Evolutionary conservation across 1,140 invertebrate species (phyloP), one percentile per base, ranked within the genome.

Genomic region (Telenomus remus): DNA sequence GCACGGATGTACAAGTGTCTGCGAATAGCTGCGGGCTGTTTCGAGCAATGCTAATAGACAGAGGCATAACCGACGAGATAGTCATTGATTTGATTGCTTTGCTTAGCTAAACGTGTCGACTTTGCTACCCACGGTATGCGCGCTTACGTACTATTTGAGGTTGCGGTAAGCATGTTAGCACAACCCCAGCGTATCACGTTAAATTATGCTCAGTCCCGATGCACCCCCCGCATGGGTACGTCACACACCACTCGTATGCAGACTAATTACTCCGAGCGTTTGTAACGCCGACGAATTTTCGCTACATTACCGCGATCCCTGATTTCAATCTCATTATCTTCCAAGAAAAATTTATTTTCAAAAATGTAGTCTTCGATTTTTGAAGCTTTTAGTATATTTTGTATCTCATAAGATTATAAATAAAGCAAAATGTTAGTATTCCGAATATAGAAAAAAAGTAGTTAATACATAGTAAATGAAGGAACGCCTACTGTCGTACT

Each of bases 101-200:
- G 77, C 80, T 78, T 74, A 64, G 15, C 60, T 68, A 75, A 82
- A 80, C 79, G 76, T 77, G 72, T 72, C 66, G 55, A 81, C 79
- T 82, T 75, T 81, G 39, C 61, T 71, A 80, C 81, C 76, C 74
- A 46, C 19, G 59, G 65, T 66, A 64, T 60, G 61, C 53, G 39
- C 56, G 65, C 63, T 73, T 64, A 63, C 66, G 68, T 81, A 79
- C 81, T 85, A 86, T 87, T 88, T 87, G 87, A 87, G 86, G 86
- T 88, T 87, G 78, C 81, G 82, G 84, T 88, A 88, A 87, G 83
- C 85, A 88, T 87, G 85, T 88, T 88, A 88, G 85, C 85, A 86
- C 83, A 84, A 87, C 87, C 86, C 85, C 82, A 83, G 80, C 83
- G 86, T 87, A 88, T 87, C 86, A 81, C 82, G 85, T 87, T 87